These are phyloP conservation scores for Pygathrix nemaeus DNA, from an alignment of 2,113 vertebrate species.

Conservation along the genomic window DNA sequence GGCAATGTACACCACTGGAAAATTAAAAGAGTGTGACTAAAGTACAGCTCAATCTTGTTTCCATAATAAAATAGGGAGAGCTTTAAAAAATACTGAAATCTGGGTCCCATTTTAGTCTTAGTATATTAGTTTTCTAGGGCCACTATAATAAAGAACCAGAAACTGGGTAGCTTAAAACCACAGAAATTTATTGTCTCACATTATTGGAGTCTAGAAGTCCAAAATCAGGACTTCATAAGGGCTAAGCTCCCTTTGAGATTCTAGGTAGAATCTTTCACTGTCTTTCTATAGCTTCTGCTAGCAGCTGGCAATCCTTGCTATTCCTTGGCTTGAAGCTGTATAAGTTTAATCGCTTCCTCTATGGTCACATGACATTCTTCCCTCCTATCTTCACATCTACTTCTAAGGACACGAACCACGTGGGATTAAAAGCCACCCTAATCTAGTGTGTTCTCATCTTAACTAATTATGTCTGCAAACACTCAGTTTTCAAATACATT, in stretches of 20 bases:
- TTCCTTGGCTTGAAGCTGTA: not conserved
- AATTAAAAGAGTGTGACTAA: not conserved
- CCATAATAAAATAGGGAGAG: not conserved
- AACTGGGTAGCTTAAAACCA: not conserved
- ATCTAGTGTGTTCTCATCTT: not conserved
- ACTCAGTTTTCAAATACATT: not conserved
- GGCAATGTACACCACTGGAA: not conserved
- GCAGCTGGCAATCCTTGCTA: not conserved
- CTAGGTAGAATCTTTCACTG: too few relatives aligned
- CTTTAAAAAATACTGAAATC: not conserved
- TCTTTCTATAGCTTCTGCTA: not conserved
- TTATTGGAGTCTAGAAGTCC: not conserved
- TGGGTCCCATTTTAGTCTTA: not conserved
- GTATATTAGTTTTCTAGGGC: not conserved
- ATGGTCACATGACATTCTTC: not conserved
- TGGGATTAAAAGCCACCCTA: not conserved
- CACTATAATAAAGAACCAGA: not conserved
- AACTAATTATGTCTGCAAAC: not conserved
- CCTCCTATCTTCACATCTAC: not conserved
- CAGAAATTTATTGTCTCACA: not conserved
- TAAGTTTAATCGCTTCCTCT: not conserved
- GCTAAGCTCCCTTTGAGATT: not conserved
- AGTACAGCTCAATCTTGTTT: not conserved
- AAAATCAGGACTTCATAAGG: not conserved
- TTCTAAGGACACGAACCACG: not conserved